Evolutionary conservation across 1,140 invertebrate species (phyloP), one percentile per base, ranked within the genome.

Genomic region (Cydia amplana): DNA sequence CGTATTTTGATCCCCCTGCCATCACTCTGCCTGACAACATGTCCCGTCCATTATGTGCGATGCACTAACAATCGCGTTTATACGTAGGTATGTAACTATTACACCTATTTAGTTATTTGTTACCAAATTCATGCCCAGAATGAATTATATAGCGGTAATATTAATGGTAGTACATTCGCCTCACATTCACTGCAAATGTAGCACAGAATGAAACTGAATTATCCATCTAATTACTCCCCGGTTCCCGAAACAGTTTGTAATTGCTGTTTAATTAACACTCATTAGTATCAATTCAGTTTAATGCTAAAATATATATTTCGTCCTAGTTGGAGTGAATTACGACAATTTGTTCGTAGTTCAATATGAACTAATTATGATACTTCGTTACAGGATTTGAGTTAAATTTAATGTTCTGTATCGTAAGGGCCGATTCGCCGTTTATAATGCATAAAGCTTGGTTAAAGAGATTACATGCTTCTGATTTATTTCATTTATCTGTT

Each of bases 301-400:
- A 60, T 60, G 55, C 20, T 60, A 18, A 36, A 70, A 70, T 70
- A 18, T 36, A 70, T 70, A 65, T 28, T 65, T 65, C 32, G 65
- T 40, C 4, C 65, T 67, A 67, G 65, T 70, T 70, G 32, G 5
- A 9, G 65, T 12, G 32, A 70, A 70, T 70, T 70, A 70, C 28
- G 28, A 40, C 55, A 70, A 70, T 36, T 70, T 70, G 18, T 70
- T 36, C 65, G 14, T 32, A 70, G 36, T 70, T 70, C 65, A 82
- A 84, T 82, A 78, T 75, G 46, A 80, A 40, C 65, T 70, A 80
- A 83, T 85, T 85, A 81, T 77, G 73, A 81, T 79, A 79, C 78
- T 83, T 85, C 80, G 81, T 83, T 85, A 83, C 74, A 46, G 76
- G 82, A 80, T 78, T 81, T 83, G 76, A 49, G 77, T 73, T 80